Evolutionary conservation across 1,140 invertebrate genomes (phyloP), one percentile per base, ranked within the genome.

Genomic region (Contarinia nasturtii): DNA sequence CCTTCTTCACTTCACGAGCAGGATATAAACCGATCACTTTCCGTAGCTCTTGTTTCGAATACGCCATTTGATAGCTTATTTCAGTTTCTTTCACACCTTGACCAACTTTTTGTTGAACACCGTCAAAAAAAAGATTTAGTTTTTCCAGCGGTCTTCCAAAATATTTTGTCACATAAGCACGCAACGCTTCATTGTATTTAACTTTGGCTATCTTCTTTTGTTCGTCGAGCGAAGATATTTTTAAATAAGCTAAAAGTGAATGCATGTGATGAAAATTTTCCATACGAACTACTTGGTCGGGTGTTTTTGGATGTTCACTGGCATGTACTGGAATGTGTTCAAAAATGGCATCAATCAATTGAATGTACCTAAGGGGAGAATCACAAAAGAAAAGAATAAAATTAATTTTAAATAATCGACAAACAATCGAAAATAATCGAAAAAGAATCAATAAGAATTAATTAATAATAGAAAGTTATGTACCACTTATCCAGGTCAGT

Each of bases 401-500:
- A n/a, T n/a, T n/a, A n/a, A n/a, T n/a, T n/a, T n/a, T n/a, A n/a
- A n/a, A n/a, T n/a, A n/a, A n/a, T n/a, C n/a, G n/a, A n/a, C n/a
- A n/a, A n/a, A n/a, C n/a, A n/a, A n/a, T n/a, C n/a, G n/a, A n/a
- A n/a, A n/a, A n/a, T n/a, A n/a, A n/a, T n/a, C n/a, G n/a, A n/a
- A n/a, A n/a, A n/a, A n/a, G n/a, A n/a, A n/a, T n/a, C n/a, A n/a
- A n/a, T n/a, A n/a, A n/a, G n/a, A n/a, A n/a, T n/a, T n/a, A n/a
- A n/a, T n/a, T n/a, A n/a, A n/a, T n/a, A n/a, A n/a, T n/a, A n/a
- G n/a, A n/a, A n/a, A n/a, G n/a, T n/a, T n/a, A n/a, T n/a, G n/a
- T n/a, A 95, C 77, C 93, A 96, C 58, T 94, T 92, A 57, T 98
- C 92, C 49, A 98, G 74, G 68, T 98, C 93, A n/a, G 85, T 79